These are phyloP conservation scores for Rousettus madagascariensis DNA, from an alignment of 2,797 vertebrate species.

Conservation along the genomic window DNA sequence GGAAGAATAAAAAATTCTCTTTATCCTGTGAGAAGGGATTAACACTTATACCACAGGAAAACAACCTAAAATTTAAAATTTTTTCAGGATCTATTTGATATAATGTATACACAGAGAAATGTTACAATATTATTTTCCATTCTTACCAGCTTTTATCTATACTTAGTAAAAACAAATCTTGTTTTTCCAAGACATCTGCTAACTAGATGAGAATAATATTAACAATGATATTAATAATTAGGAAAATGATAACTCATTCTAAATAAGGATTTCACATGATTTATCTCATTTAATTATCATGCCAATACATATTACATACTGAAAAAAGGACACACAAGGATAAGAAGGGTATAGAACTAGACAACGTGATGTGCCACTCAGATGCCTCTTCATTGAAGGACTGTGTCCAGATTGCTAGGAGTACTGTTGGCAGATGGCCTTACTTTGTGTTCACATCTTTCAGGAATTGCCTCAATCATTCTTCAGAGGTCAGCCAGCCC, in stretches of 20 bases:
- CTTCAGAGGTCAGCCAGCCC: not conserved
- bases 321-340: not conserved
- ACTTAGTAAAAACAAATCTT: slow-evolving; percentile 30
- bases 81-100: not conserved
- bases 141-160: not conserved
- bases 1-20: slow-evolving; percentile 2
- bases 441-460: not conserved
- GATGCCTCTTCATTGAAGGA: not conserved
- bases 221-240: not conserved
- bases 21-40: not conserved
- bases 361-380: not conserved
- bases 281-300: not conserved
- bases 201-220: not conserved
- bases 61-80: not conserved
- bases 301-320: not conserved
- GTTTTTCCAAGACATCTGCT: not conserved
- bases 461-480: not conserved
- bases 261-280: not conserved
- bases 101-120: not conserved
- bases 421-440: not conserved
- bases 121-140: not conserved
- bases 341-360: not conserved
- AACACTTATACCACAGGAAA: not conserved
- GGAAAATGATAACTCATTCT: not conserved
- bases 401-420: not conserved